Conservation (phyloP, 2,797 vertebrate genomes). For the Esox masquinongy region DNA sequence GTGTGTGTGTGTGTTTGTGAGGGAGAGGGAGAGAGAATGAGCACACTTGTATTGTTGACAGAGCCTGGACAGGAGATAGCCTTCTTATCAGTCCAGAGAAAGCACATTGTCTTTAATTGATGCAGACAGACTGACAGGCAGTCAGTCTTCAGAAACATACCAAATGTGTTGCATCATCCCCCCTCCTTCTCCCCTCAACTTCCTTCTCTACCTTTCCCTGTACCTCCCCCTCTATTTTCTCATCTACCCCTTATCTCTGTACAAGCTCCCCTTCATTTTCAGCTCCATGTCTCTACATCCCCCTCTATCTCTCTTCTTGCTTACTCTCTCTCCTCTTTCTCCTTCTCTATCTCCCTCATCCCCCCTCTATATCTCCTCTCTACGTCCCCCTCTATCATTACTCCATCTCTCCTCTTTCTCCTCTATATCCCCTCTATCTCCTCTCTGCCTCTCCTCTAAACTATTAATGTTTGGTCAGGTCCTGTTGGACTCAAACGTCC, state of each 20-base stretch:
- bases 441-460: neutral
- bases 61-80: neutral
- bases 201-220: neutral
- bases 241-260: neutral
- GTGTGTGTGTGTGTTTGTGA: slow-evolving; percentile 24
- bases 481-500: no score
- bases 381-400: neutral
- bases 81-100: neutral
- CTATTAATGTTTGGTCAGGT: no score
- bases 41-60: neutral
- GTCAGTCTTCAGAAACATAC: no score
- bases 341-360: slow-evolving; percentile 14
- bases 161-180: neutral
- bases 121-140: neutral
- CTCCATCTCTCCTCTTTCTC: neutral
- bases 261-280: neutral
- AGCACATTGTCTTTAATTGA: neutral
- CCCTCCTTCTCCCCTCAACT: neutral
- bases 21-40: neutral
- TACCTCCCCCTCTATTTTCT: slow-evolving; percentile 47
- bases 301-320: neutral
- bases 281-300: slow-evolving; percentile 22
- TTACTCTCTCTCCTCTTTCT: neutral
- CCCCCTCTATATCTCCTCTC: neutral
- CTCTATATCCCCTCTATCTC: slow-evolving; percentile 21